phyloP scores from a whole-genome alignment of 2,113 vertebrate species.

The Ginglymostoma cirratum region DNA sequence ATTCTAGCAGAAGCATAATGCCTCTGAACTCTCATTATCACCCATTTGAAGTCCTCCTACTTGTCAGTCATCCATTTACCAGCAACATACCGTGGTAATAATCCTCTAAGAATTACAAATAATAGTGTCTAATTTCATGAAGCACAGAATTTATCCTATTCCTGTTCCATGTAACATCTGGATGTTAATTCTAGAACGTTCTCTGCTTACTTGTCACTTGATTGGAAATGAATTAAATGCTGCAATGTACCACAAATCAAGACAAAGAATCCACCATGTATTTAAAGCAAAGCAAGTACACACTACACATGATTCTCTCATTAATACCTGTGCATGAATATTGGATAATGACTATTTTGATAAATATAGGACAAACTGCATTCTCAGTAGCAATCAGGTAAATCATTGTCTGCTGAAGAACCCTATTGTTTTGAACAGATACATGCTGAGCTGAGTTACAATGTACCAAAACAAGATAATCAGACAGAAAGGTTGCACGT shows the following conservation, averaged over 20 bases:
- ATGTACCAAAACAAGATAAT: conserved; percentile 20
- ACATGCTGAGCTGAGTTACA: background rate
- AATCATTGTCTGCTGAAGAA: conserved; percentile 23
- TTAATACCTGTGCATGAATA: conserved; percentile 18
- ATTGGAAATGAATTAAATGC: background rate
- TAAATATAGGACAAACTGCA: conserved; percentile 19
- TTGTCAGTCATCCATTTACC: too few relatives aligned
- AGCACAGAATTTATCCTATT: background rate
- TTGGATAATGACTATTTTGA: conserved; percentile 30
- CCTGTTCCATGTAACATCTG: background rate
- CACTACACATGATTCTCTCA: background rate
- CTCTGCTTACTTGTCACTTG: background rate
- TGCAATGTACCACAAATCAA: background rate
- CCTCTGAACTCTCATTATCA: too few relatives aligned
- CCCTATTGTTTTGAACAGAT: conserved; percentile 2
- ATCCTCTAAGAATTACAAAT: background rate
- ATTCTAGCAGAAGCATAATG: too few relatives aligned
- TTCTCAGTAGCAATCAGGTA: conserved; percentile 17
- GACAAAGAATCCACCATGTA: background rate
- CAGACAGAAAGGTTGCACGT: background rate
- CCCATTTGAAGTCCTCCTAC: too few relatives aligned
- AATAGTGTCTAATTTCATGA: background rate
- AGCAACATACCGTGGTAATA: background rate
- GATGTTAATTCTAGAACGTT: background rate
- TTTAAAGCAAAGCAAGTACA: background rate